phyloP scores from a whole-genome alignment of 2,113 vertebrate genomes.

The Apeltes quadracus region DNA sequence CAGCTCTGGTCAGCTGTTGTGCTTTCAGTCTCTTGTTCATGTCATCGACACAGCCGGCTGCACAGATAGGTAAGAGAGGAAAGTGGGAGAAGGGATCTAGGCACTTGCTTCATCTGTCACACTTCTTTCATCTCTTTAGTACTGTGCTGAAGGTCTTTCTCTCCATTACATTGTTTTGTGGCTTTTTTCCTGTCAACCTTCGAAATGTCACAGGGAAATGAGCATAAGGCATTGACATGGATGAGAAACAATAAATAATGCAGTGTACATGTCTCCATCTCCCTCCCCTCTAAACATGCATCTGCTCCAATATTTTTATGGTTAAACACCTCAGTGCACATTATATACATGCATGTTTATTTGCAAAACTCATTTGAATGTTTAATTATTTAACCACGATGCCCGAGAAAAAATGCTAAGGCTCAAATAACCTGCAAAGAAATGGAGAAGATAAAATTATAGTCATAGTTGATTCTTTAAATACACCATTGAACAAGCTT shows the following conservation, averaged over 20 bases:
- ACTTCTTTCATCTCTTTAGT: conserved; percentile 55
- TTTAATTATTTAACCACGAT: conserved; percentile 3
- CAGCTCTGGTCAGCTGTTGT: conserved; percentile 14
- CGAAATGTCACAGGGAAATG: conserved; percentile 77
- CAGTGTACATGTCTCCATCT: conserved; percentile 49
- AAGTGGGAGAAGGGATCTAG: conserved; percentile 64
- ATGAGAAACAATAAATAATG: conserved; percentile 76
- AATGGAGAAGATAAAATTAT: neutral
- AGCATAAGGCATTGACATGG: conserved; percentile 65
- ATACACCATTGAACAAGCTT: conserved; percentile 4
- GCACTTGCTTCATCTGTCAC: conserved; percentile 70
- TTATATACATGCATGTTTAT: conserved; percentile 8
- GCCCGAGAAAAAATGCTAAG: neutral
- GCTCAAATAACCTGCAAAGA: neutral
- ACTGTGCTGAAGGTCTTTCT: conserved; percentile 65
- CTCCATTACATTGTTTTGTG: conserved; percentile 71
- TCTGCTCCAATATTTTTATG: conserved; percentile 29
- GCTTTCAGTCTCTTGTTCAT: conserved; percentile 37
- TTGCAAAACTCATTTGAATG: neutral
- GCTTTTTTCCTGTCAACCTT: conserved; percentile 46
- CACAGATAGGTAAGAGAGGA: conserved; percentile 36
- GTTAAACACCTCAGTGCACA: conserved; percentile 23
- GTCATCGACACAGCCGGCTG: conserved; percentile 43
- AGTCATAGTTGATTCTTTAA: neutral
- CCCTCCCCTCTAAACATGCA: conserved; percentile 4